Evolutionary conservation across 2,797 vertebrate genomes (phyloP).

Genomic region (Spinus pinus): DNA sequence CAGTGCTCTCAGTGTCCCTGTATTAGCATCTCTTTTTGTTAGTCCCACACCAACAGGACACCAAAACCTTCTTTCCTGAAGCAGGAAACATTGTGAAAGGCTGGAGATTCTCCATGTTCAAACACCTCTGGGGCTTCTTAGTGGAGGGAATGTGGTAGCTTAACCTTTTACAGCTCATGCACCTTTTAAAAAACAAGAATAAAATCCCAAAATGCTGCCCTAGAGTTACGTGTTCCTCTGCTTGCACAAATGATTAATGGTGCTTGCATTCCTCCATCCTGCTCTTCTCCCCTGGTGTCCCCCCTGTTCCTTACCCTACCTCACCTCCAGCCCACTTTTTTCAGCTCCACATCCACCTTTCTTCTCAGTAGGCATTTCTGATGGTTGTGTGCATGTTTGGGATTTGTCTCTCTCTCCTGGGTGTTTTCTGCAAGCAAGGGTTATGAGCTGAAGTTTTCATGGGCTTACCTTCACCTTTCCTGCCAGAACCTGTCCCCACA

Average conservation of each 20-base stretch:
- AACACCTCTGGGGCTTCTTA: background rate
- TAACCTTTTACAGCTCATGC: background rate
- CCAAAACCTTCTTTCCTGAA: background rate
- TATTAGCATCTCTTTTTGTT: background rate
- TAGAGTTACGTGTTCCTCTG: accelerated
- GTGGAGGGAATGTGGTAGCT: background rate
- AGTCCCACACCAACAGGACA: background rate
- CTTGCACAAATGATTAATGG: background rate
- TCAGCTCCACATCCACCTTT: background rate
- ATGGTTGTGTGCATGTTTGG: accelerated
- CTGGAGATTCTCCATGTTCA: background rate
- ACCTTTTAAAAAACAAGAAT: background rate
- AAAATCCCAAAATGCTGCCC: background rate
- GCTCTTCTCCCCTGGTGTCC: background rate
- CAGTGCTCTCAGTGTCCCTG: background rate
- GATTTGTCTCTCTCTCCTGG: background rate
- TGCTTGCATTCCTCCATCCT: background rate
- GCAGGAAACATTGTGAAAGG: background rate
- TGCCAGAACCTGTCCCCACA: background rate
- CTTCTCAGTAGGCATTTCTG: accelerated
- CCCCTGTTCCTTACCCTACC: background rate
- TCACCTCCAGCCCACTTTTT: background rate
- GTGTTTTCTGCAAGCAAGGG: background rate
- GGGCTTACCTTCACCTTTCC: background rate
- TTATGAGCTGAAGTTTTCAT: background rate